phyloP scores from a whole-genome alignment of 2,113 vertebrate species.

The Tragelaphus buxtoni region DNA sequence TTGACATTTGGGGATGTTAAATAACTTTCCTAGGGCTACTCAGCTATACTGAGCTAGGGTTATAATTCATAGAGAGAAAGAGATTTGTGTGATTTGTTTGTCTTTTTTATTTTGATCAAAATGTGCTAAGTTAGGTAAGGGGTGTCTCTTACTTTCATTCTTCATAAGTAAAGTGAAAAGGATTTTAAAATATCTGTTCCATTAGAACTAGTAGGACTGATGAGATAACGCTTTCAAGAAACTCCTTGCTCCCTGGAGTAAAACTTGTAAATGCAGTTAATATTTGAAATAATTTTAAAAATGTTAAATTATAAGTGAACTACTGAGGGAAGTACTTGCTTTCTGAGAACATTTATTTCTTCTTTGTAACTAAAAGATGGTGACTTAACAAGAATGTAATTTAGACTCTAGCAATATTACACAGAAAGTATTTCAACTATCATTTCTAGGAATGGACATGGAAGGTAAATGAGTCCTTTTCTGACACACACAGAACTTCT shows the following conservation, averaged over 20 bases:
- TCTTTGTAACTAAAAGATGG: constrained; percentile 16
- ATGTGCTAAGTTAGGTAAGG: neutral
- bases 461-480: neutral
- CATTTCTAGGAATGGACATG: neutral
- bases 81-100: neutral
- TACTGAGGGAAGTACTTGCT: neutral
- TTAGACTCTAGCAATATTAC: constrained; percentile 27
- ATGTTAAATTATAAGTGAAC: constrained; percentile 47
- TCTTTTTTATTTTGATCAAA: neutral
- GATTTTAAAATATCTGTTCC: neutral
- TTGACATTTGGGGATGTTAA: neutral
- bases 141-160: neutral
- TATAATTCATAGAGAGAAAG: neutral
- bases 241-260: neutral
- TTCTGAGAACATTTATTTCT: constrained; percentile 7
- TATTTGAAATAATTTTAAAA: constrained; percentile 45
- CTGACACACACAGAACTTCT: neutral
- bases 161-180: neutral
- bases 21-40: neutral
- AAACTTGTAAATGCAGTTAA: neutral
- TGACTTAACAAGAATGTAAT: constrained; percentile 29
- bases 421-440: neutral
- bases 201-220: neutral
- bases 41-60: neutral
- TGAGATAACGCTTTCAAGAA: neutral